These are phyloP conservation scores for Strongylocentrotus purpuratus DNA, from an alignment of 35 echinoderm and acorn worm species.

Conservation along the genomic window DNA sequence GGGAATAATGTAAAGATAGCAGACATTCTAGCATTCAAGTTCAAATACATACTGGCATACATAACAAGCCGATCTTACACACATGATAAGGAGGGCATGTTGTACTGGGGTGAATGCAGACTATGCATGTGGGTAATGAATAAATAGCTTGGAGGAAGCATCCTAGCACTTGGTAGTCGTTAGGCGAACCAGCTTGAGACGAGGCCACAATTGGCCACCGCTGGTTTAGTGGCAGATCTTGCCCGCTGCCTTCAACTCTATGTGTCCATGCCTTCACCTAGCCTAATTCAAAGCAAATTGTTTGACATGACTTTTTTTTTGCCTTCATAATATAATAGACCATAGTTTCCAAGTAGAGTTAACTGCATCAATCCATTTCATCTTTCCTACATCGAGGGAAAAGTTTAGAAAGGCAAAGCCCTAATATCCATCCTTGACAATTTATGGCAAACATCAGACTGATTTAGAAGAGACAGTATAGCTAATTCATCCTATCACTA, in stretches of 20 bases:
- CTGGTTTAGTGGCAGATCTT: background rate
- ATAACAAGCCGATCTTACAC: background rate
- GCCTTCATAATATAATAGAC: background rate
- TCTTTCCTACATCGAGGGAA: background rate
- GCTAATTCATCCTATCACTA: background rate
- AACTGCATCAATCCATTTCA: background rate
- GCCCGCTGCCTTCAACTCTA: background rate
- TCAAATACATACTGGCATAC: background rate
- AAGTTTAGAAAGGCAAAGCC: background rate
- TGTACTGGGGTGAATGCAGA: background rate
- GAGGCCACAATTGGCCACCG: background rate
- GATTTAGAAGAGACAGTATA: background rate
- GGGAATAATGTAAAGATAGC: too few relatives aligned
- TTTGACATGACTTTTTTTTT: background rate
- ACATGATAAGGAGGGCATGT: background rate
- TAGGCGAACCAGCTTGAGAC: conserved; percentile 1
- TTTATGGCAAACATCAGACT: background rate
- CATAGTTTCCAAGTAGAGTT: background rate
- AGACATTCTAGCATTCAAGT: background rate
- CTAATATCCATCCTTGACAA: background rate
- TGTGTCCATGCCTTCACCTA: background rate
- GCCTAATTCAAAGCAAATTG: conserved; percentile 2
- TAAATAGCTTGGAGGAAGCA: background rate
- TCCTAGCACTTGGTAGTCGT: background rate
- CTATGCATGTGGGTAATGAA: conserved; percentile 1